These are phyloP conservation scores for Slavum lentiscoides DNA, from an alignment of 2,888 invertebrate species.

Conservation along the genomic window DNA sequence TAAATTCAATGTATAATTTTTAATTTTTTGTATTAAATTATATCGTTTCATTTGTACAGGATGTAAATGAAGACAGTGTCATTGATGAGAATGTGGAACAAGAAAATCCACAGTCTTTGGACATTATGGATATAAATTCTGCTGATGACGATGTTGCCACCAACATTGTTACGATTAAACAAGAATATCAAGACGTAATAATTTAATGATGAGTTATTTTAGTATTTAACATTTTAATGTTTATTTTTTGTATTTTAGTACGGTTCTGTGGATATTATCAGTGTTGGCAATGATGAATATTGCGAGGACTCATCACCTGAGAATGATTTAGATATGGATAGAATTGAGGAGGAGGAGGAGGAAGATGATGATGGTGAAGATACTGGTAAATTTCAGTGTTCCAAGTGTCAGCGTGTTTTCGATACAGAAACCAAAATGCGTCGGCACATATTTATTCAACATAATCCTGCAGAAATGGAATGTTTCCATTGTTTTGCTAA, in stretches of 20 bases:
- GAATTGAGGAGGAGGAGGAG: constrained; percentile 1
- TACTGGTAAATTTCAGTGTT: constrained; percentile 37
- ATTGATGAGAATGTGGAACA: constrained; percentile 2
- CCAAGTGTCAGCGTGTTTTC: constrained; percentile 45
- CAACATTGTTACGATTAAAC: constrained; percentile 37
- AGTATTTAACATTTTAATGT: background rate
- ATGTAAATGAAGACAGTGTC: constrained; percentile 26
- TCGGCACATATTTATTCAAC: constrained; percentile 49
- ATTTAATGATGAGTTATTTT: background rate
- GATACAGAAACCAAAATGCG: constrained; percentile 48
- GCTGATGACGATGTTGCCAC: constrained; percentile 14
- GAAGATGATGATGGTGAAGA: constrained; percentile 7
- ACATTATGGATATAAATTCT: constrained; percentile 45
- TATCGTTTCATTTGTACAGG: constrained; percentile 21
- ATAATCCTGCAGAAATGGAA: constrained; percentile 38
- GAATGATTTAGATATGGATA: background rate
- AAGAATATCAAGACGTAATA: constrained; percentile 34
- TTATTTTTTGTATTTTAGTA: constrained; percentile 26
- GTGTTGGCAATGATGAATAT: constrained; percentile 17
- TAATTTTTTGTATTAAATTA: too few relatives aligned
- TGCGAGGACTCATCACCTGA: constrained; percentile 12
- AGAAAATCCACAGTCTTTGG: background rate
- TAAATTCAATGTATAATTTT: too few relatives aligned
- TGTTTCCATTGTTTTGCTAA: constrained; percentile 51
- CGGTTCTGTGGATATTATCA: constrained; percentile 19